A percentile compares a stretch with the other conserved stretches of the same genome.
Conservation (phyloP, 2,797 vertebrate species). For the Kryptolebias ocellatus region DNA sequence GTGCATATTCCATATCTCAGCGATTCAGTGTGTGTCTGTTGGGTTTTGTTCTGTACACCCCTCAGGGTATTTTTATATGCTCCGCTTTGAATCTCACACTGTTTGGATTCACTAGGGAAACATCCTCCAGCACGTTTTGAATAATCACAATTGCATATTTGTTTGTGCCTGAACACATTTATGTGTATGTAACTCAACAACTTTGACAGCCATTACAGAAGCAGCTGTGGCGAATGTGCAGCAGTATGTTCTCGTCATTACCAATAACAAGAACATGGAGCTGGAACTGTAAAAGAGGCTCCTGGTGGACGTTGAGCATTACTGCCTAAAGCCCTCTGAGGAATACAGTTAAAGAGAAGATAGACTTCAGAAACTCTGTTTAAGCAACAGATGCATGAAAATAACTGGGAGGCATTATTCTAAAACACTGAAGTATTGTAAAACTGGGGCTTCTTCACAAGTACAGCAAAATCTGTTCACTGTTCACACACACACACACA, state of each 20-base stretch:
- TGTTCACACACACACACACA: too few relatives aligned
- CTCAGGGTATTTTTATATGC: constrained; percentile 44
- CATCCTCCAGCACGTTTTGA: constrained; percentile 39
- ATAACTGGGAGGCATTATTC: constrained; percentile 30
- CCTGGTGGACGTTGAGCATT: constrained; percentile 39
- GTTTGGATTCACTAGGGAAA: constrained; percentile 54
- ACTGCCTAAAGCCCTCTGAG: constrained; percentile 21
- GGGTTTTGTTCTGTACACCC: constrained; percentile 39
- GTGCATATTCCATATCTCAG: constrained; percentile 49
- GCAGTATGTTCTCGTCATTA: constrained; percentile 38
- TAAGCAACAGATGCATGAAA: constrained; percentile 37
- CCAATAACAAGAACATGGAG: constrained; percentile 39
- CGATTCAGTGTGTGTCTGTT: constrained; percentile 39
- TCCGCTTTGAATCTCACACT: constrained; percentile 42
- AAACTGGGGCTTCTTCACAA: constrained; percentile 8
- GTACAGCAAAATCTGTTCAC: not conserved
- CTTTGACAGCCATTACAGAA: constrained; percentile 36
- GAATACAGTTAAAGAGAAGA: constrained; percentile 7
- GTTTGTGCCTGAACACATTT: constrained; percentile 54
- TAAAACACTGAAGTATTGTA: constrained; percentile 31
- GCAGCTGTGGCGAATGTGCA: constrained; percentile 25
- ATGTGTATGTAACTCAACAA: constrained; percentile 22
- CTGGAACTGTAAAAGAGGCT: constrained; percentile 29
- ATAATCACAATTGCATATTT: constrained; percentile 57
- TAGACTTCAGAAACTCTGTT: constrained; percentile 36